Conservation (phyloP, 1,140 invertebrate genomes). For the Panagrolaimus sp. region DNA sequence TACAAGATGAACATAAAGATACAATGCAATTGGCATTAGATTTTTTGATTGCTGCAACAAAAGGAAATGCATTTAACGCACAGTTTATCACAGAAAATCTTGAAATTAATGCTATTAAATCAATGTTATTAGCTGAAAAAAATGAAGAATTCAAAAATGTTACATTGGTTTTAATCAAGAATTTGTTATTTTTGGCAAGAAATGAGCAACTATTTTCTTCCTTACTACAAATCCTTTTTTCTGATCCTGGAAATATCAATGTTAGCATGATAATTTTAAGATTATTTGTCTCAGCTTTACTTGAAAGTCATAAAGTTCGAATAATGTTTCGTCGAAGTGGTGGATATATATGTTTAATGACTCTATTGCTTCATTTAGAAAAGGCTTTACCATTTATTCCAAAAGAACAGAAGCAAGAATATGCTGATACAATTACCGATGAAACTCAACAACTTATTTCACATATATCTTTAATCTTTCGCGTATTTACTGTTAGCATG, state of each 20-base stretch:
- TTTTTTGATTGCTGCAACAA: slow-evolving; percentile 33
- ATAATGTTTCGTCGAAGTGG: slow-evolving; percentile 94
- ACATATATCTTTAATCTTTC: slow-evolving; percentile 78
- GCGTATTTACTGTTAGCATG: slow-evolving; percentile 92
- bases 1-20: not conserved
- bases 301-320: slow-evolving; percentile 77
- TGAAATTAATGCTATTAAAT: slow-evolving; percentile 26
- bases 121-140: slow-evolving; percentile 14
- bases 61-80: slow-evolving; percentile 38
- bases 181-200: slow-evolving; percentile 49
- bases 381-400: slow-evolving; percentile 62
- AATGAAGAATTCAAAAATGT: slow-evolving; percentile 10
- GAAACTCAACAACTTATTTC: slow-evolving; percentile 42
- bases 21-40: slow-evolving; percentile 32
- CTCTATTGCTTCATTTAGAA: slow-evolving; percentile 83
- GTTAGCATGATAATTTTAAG: slow-evolving; percentile 39
- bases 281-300: slow-evolving; percentile 39
- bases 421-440: not conserved
- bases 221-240: slow-evolving; percentile 46
- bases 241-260: slow-evolving; percentile 37
- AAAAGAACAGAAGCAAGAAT: slow-evolving; percentile 53
- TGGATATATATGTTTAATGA: slow-evolving; percentile 94
- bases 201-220: slow-evolving; percentile 53
- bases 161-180: slow-evolving; percentile 46
- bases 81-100: slow-evolving; percentile 41